Evolutionary conservation across 2,797 vertebrate genomes (phyloP).

Genomic region (Lacerta viridis): DNA sequence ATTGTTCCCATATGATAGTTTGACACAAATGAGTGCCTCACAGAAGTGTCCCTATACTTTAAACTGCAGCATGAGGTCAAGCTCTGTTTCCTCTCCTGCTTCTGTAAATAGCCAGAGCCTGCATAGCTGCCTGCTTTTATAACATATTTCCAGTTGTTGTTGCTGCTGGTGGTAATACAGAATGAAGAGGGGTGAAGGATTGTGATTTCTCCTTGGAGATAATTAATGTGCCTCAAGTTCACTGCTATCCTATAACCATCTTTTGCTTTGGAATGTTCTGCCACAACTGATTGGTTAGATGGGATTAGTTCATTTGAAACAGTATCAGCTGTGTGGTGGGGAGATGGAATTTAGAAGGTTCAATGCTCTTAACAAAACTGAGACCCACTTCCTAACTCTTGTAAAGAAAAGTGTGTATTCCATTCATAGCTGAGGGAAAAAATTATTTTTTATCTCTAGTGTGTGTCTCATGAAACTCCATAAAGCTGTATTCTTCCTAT

Average conservation of each 20-base stretch:
- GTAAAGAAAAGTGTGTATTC: neutral
- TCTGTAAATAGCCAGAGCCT: neutral
- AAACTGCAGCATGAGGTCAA: neutral
- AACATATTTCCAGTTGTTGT: neutral
- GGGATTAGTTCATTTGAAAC: neutral
- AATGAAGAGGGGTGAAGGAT: neutral
- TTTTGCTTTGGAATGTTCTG: neutral
- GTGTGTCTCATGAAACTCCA: neutral
- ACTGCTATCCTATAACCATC: neutral
- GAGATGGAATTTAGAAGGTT: neutral
- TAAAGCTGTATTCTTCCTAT: neutral
- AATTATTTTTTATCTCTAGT: neutral
- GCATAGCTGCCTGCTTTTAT: neutral
- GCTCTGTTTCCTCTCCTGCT: neutral
- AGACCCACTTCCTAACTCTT: neutral
- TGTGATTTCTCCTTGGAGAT: neutral
- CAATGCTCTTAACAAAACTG: neutral
- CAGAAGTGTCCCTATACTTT: neutral
- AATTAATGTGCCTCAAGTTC: neutral
- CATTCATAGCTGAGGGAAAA: neutral
- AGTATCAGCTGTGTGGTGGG: neutral
- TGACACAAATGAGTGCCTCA: neutral
- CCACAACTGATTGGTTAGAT: neutral
- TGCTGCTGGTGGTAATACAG: neutral
- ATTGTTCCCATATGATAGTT: conserved; percentile 13